Base-by-base conservation (phyloP, 2,113 vertebrate genomes). In the Oenanthe melanoleuca region DNA sequence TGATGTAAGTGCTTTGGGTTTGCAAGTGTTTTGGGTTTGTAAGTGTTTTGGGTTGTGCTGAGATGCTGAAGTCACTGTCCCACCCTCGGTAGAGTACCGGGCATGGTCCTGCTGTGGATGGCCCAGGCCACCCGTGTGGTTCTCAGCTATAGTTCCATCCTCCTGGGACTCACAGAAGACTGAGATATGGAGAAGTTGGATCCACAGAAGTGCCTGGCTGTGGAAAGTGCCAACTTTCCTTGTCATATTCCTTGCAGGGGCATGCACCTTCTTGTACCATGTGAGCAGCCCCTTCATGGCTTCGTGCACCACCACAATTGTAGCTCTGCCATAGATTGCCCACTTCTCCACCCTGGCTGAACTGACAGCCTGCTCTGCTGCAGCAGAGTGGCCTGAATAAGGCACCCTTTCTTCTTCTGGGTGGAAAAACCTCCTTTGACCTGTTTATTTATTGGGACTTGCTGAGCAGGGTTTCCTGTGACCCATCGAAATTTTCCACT, bases 201-300 rank as follows among this genome's bases (percentile, higher is more conserved):
- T 83, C 28, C 45, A 31, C 44, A 38, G 71, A 83, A 83, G 31
- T 22, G 63, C 10, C 38, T 80, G 60, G 59, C 38, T 12, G 2
- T 70, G 47, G 71, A 70, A 88, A 44, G 73, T 2, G 4, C 25
- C 2, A 2, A 1, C 21, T 75, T 52, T 52, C 26, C 50, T 17
- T 52, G 50, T 26, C 15, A 18, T 52, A 5, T 59, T 82, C 17
- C 21, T 86, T 66, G n/a, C 24, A 37, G 37, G 52, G 34, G 17
- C 0, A 0, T 20, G n/a, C 22, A 49, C 52, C 42, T 77, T 84
- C 40, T 87, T 45, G 31, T 44, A 17, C 18, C 0, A 0, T 26
- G 31, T 61, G 37, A 79, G 53, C 77, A 81, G 14, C 15, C 49
- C 26, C 18, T 81, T 84, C 25, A 5, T 59, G 52, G 80, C 52